These are phyloP conservation scores for Thermophis baileyi DNA, from an alignment of 2,113 vertebrate species.

Conservation along the genomic window DNA sequence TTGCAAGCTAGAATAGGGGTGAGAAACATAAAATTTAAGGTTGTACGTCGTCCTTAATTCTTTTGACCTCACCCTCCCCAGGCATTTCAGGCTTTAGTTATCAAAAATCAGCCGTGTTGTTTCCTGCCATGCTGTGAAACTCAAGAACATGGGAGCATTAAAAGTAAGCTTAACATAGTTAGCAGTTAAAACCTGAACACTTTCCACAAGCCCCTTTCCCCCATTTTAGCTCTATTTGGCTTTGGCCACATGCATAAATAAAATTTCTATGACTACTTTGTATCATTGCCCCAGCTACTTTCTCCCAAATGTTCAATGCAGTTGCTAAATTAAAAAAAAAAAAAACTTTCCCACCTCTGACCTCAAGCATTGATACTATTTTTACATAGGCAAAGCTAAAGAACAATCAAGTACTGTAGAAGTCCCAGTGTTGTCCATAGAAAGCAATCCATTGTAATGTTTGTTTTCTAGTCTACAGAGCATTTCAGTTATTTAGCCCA, in stretches of 20 bases:
- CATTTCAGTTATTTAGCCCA: not conserved
- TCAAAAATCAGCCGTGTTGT: not conserved
- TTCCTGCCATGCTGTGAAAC: not conserved
- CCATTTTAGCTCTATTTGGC: not conserved
- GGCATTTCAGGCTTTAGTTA: not conserved
- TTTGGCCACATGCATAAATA: not conserved
- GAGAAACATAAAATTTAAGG: not conserved
- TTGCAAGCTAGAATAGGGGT: not conserved
- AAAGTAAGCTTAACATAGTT: not conserved
- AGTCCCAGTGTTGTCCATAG: constrained; percentile 1
- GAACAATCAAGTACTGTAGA: constrained; percentile 1
- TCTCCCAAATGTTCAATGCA: not conserved
- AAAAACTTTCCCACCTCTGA: not conserved
- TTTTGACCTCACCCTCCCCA: not conserved
- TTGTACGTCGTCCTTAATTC: not conserved
- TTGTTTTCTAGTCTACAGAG: not conserved
- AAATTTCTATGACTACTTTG: not conserved
- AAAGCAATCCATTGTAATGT: not conserved
- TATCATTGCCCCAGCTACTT: not conserved
- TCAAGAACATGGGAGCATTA: not conserved
- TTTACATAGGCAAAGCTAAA: not conserved
- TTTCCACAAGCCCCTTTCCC: not conserved
- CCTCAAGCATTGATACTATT: constrained; percentile 8
- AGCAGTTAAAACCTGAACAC: not conserved
- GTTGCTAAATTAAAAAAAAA: not conserved